Percentiles rank a stretch among this genome's conserved stretches.
Evolutionary conservation across 2,113 vertebrate species (phyloP).

Genomic region (Eretmochelys imbricata): DNA sequence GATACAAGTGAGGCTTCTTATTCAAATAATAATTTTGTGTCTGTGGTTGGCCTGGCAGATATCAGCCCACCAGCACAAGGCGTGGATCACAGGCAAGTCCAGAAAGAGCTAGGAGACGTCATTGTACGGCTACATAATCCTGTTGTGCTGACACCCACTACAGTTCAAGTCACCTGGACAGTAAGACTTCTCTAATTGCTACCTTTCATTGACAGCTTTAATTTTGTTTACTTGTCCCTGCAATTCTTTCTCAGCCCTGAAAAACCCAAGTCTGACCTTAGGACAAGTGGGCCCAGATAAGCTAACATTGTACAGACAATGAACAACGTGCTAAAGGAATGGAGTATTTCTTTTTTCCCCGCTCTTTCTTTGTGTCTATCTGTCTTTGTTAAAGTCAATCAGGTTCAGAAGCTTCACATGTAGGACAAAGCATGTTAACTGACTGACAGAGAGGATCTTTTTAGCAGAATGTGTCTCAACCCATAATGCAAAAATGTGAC

Average conservation of each 20-base stretch:
- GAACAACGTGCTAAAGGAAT: neutral
- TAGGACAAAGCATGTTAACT: neutral
- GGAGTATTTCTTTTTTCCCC: neutral
- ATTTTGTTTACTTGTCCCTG: neutral
- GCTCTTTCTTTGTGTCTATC: neutral
- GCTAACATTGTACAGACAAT: neutral
- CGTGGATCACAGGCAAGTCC: slow-evolving; percentile 98
- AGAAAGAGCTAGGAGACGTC: slow-evolving; percentile 97
- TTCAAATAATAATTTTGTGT: neutral
- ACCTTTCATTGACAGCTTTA: neutral
- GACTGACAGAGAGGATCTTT: neutral
- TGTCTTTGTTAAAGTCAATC: neutral
- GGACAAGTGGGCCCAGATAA: neutral
- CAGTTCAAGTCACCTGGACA: slow-evolving; percentile 96
- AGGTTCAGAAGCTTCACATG: neutral
- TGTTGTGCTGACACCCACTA: slow-evolving; percentile 91
- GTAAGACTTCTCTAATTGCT: slow-evolving; percentile 79
- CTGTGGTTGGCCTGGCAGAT: slow-evolving; percentile 78
- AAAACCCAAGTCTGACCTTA: neutral
- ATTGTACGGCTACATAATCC: slow-evolving; percentile 94
- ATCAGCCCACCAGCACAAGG: slow-evolving; percentile 98
- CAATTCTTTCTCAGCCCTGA: neutral
- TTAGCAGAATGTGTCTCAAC: neutral
- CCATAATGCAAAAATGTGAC: neutral
- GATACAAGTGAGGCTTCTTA: neutral